Conservation (phyloP, 2,113 vertebrate species). For the Periophthalmodon schlosseri region DNA sequence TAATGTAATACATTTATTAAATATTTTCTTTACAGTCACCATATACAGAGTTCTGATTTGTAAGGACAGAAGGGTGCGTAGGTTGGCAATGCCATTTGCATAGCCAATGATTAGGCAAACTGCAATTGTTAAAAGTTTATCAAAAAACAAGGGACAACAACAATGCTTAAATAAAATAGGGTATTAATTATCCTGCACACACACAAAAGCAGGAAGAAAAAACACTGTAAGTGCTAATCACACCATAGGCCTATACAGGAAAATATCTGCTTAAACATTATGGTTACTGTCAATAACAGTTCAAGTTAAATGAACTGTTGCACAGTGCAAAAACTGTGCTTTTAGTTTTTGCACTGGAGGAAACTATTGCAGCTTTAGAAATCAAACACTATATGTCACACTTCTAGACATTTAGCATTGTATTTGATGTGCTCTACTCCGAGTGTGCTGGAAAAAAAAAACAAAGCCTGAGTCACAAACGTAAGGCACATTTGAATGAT, state of each 20-base stretch:
- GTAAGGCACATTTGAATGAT: slow-evolving; percentile 33
- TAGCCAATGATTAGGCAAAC: neutral
- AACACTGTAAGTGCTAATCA: slow-evolving; percentile 4
- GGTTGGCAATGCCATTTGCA: neutral
- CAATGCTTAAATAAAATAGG: slow-evolving; percentile 24
- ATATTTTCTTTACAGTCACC: slow-evolving; percentile 50
- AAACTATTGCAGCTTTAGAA: slow-evolving; percentile 5
- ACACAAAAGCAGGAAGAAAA: slow-evolving; percentile 23
- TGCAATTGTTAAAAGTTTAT: neutral
- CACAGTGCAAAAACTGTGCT: too few relatives aligned
- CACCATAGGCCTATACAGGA: neutral
- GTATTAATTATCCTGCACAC: slow-evolving; percentile 13
- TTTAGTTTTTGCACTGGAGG: neutral
- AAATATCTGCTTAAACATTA: neutral
- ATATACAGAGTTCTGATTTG: slow-evolving; percentile 24
- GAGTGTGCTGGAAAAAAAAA: neutral
- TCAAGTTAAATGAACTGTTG: neutral
- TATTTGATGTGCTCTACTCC: neutral
- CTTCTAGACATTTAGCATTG: neutral
- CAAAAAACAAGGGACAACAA: slow-evolving; percentile 12
- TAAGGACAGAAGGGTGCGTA: slow-evolving; percentile 18
- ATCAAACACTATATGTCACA: slow-evolving; percentile 11
- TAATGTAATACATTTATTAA: slow-evolving; percentile 57
- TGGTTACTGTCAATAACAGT: neutral
- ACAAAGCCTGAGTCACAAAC: slow-evolving; percentile 16